Conservation (phyloP, 1,140 invertebrate genomes). For the Lepidotrigona ventralis region DNA sequence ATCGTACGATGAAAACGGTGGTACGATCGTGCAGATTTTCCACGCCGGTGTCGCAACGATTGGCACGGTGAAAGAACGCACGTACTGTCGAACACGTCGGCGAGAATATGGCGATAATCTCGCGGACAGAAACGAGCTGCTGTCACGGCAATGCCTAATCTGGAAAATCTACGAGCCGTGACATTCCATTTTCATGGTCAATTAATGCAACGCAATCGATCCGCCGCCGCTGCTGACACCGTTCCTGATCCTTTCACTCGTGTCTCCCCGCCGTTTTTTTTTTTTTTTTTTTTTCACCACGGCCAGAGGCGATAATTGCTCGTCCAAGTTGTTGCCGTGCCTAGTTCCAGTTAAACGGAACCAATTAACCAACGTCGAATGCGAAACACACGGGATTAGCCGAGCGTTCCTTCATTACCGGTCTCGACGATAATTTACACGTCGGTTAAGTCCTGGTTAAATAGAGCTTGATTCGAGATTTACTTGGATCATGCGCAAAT, state of each 20-base stretch:
- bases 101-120: conserved; percentile 29
- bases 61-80: not conserved
- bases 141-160: conserved; percentile 52
- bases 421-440: not conserved
- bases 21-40: not conserved
- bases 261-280: conserved; percentile 17
- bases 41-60: not conserved
- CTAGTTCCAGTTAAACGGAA: conserved; percentile 7
- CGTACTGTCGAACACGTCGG: not conserved
- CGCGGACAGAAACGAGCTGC: conserved; percentile 23
- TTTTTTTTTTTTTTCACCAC: not conserved
- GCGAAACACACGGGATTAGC: no score
- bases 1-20: not conserved
- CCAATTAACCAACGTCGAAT: not conserved
- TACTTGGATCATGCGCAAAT: not conserved
- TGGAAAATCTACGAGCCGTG: conserved; percentile 55
- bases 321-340: conserved; percentile 11
- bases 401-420: not conserved
- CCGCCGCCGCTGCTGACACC: conserved; percentile 9
- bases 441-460: not conserved
- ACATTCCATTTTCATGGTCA: conserved; percentile 58
- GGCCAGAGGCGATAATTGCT: conserved; percentile 23
- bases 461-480: not conserved
- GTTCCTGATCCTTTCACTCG: conserved; percentile 49
- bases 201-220: conserved; percentile 49